Evolutionary conservation across 2,888 invertebrate species (phyloP).

Genomic region (Aleiodes testaceus): DNA sequence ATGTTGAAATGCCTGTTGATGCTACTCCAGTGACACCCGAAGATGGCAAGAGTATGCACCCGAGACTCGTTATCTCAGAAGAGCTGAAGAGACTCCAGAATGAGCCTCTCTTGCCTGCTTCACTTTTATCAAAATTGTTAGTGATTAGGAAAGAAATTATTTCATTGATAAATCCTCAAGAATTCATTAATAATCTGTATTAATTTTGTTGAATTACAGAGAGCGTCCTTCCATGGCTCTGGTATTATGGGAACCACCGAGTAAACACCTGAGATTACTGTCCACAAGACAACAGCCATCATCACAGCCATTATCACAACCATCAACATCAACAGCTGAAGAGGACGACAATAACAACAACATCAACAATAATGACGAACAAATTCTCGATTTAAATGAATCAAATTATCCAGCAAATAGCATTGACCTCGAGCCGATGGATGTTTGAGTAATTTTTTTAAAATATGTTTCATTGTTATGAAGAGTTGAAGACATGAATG

Average conservation of each 20-base stretch:
- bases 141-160: no score
- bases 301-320: conserved; percentile 55
- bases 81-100: conserved; percentile 80
- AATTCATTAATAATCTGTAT: neutral
- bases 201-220: conserved; percentile 67
- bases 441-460: conserved; percentile 59
- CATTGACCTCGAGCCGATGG: conserved; percentile 66
- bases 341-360: conserved; percentile 59
- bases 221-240: conserved; percentile 86
- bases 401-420: conserved; percentile 50
- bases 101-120: conserved; percentile 81
- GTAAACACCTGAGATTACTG: conserved; percentile 73
- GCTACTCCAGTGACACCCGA: conserved; percentile 45
- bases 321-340: conserved; percentile 37
- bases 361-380: conserved; percentile 56
- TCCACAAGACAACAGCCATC: conserved; percentile 56
- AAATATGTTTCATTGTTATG: conserved; percentile 1
- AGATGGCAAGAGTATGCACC: conserved; percentile 60
- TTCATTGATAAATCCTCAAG: no score
- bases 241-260: conserved; percentile 87
- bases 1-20: conserved; percentile 58
- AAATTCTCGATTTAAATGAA: conserved; percentile 64
- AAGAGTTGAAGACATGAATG: neutral
- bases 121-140: conserved; percentile 74
- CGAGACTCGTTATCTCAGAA: conserved; percentile 78